A percentile compares a stretch with the other conserved stretches of the same genome.
phyloP scores from a whole-genome alignment of 2,113 vertebrate genomes.

The Turdus rufiventris region DNA sequence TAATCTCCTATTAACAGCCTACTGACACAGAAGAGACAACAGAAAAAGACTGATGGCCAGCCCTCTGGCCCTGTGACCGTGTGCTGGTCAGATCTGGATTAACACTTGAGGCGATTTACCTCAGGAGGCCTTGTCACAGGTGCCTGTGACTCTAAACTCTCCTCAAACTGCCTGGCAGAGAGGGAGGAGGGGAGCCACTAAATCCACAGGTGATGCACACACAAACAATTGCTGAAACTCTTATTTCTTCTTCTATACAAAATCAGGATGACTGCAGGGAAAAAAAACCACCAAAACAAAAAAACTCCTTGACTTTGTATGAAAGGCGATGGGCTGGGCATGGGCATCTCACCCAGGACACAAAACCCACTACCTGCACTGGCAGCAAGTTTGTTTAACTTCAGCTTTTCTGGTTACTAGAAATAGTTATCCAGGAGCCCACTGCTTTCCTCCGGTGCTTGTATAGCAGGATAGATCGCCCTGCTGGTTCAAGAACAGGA shows the following conservation, averaged over 20 bases:
- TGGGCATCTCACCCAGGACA: neutral
- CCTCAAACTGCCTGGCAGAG: neutral
- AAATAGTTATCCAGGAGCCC: neutral
- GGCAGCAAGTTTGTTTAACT: neutral
- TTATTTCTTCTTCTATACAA: neutral
- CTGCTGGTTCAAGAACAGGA: neutral
- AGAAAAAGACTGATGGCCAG: slow-evolving; percentile 28
- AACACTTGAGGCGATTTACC: slow-evolving; percentile 60
- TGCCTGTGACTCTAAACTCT: slow-evolving; percentile 40
- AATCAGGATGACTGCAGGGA: neutral
- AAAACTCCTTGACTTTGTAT: neutral
- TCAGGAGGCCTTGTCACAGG: slow-evolving; percentile 34
- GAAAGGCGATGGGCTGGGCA: neutral
- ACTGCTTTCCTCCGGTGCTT: neutral
- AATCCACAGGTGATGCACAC: neutral
- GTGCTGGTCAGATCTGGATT: slow-evolving; percentile 54
- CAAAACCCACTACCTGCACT: too few relatives aligned
- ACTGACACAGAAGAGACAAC: slow-evolving; percentile 48
- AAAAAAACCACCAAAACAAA: neutral
- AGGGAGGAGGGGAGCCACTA: neutral
- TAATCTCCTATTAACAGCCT: slow-evolving; percentile 56
- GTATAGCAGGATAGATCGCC: rapidly evolving
- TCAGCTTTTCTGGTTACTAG: neutral
- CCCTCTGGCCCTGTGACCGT: slow-evolving; percentile 44
- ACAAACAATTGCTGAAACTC: neutral